Conservation (phyloP, 2,888 invertebrate species). For the Mycogona germanica region DNA sequence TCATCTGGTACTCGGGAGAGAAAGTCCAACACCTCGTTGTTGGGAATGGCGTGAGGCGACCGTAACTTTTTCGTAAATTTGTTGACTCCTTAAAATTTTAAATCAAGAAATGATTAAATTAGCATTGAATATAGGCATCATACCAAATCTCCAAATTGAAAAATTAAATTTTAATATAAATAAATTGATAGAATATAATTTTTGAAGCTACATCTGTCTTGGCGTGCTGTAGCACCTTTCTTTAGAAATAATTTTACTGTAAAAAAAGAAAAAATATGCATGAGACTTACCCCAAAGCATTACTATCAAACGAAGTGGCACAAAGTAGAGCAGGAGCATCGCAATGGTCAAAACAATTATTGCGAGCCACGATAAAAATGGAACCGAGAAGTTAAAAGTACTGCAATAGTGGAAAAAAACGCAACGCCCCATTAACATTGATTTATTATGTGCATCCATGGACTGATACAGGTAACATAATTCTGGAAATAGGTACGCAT, state of each 20-base stretch:
- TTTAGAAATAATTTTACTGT: too few relatives aligned
- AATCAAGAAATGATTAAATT: too few relatives aligned
- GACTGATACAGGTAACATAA: too few relatives aligned
- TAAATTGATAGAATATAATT: too few relatives aligned
- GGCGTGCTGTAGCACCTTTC: too few relatives aligned
- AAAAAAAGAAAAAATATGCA: background rate
- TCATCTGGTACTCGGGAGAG: constrained; percentile 90
- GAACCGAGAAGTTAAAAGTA: constrained; percentile 92
- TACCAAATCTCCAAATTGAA: background rate
- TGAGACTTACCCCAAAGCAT: constrained; percentile 67
- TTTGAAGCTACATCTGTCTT: too few relatives aligned
- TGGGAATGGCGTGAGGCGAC: constrained; percentile 86
- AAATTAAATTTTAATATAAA: background rate
- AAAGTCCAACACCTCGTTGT: constrained; percentile 92
- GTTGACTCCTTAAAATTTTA: constrained; percentile 46
- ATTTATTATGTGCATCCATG: too few relatives aligned
- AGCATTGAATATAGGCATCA: too few relatives aligned
- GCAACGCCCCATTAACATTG: constrained; percentile 1
- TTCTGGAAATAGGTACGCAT: too few relatives aligned
- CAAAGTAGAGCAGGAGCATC: constrained; percentile 66
- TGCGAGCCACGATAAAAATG: constrained; percentile 88
- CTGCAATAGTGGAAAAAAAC: constrained; percentile 48
- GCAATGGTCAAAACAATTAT: constrained; percentile 61
- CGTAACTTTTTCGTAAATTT: constrained; percentile 90
- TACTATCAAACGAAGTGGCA: constrained; percentile 78